A percentile compares a stretch with the other conserved stretches of the same genome.
These are phyloP conservation scores for Nyctibius bracteatus DNA, from an alignment of 2,113 vertebrate genomes.

Conservation along the genomic window DNA sequence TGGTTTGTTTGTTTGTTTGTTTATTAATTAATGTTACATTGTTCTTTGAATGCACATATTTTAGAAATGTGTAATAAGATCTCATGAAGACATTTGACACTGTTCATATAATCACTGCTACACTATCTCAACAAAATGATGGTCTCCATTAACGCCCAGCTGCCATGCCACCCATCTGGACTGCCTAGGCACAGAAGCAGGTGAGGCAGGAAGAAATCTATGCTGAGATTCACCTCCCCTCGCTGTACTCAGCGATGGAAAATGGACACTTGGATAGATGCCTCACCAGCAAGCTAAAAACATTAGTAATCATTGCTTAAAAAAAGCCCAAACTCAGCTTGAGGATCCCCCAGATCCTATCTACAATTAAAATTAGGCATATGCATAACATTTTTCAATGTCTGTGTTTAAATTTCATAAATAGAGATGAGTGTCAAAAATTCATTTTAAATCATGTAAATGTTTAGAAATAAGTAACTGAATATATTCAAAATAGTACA, in stretches of 20 bases:
- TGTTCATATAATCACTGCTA: not conserved
- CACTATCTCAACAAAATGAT: not conserved
- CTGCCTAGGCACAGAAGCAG: not conserved
- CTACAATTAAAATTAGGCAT: not conserved
- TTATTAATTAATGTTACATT: not conserved
- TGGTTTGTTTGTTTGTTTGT: not conserved
- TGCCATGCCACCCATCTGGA: rapidly evolving
- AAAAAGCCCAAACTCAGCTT: not conserved
- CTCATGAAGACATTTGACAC: not conserved
- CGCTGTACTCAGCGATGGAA: not conserved
- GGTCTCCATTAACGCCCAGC: not conserved
- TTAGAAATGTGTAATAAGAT: not conserved
- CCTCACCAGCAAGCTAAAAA: not conserved
- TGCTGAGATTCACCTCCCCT: not conserved
- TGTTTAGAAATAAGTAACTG: slow-evolving; percentile 22
- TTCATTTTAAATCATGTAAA: not conserved
- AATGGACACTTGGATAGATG: not conserved
- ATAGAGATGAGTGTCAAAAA: not conserved
- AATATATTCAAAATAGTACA: not conserved
- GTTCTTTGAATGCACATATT: not conserved
- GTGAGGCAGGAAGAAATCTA: not conserved
- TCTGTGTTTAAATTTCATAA: not conserved
- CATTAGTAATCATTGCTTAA: not conserved
- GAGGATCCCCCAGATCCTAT: not conserved
- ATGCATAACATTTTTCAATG: not conserved